A percentile compares a stretch with the other conserved stretches of the same genome.
Evolutionary conservation across 2,113 vertebrate genomes (phyloP).

Genomic region (Sorex araneus): DNA sequence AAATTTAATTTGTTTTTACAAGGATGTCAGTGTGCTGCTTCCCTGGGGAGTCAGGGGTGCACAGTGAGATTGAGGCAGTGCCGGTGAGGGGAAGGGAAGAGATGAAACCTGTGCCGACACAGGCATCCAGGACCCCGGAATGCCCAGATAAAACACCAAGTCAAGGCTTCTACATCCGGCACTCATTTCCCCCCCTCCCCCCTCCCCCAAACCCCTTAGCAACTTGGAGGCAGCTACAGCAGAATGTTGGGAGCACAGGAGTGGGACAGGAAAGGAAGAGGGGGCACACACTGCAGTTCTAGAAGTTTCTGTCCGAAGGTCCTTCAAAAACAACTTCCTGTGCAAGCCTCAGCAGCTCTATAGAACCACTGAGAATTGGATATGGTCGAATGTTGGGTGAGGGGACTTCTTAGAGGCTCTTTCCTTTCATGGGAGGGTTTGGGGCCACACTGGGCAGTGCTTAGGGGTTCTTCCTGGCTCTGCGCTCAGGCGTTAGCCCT

Average conservation of each 20-base stretch:
- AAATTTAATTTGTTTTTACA: constrained; percentile 86
- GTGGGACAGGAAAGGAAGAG: neutral
- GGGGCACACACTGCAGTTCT: too few relatives aligned
- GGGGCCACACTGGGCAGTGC: too few relatives aligned
- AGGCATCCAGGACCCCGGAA: neutral
- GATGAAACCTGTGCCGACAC: neutral
- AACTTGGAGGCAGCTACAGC: neutral
- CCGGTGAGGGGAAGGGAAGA: neutral
- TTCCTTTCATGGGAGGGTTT: too few relatives aligned
- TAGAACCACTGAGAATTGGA: neutral
- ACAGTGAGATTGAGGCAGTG: constrained; percentile 26
- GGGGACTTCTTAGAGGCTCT: neutral
- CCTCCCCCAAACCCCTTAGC: neutral
- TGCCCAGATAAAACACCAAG: neutral
- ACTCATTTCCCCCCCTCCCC: neutral
- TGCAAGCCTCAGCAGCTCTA: neutral
- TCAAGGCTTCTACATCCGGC: neutral
- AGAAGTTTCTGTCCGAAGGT: neutral
- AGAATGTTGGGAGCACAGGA: neutral
- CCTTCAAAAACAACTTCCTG: neutral
- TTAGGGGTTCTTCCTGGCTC: too few relatives aligned
- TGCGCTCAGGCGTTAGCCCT: too few relatives aligned
- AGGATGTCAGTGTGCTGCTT: constrained; percentile 79
- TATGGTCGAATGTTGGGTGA: neutral
- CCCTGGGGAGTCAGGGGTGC: constrained; percentile 67